A percentile compares a stretch with the other conserved stretches of the same genome.
Evolutionary conservation across 2,113 vertebrate species (phyloP).

Genomic region (Junco hyemalis): DNA sequence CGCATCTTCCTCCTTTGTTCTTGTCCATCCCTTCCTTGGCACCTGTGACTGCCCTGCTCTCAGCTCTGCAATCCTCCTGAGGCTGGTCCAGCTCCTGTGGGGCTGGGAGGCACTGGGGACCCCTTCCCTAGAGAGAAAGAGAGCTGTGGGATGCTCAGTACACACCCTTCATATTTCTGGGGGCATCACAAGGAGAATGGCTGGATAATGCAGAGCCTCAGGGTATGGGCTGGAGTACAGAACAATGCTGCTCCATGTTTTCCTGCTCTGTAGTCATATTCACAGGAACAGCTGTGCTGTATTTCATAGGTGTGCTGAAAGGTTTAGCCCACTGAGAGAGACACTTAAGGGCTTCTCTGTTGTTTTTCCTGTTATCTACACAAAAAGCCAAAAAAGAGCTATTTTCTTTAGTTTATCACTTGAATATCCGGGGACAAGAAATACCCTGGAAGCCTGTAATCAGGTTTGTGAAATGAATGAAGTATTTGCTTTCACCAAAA

Average conservation of each 20-base stretch:
- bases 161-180: accelerated
- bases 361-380: neutral
- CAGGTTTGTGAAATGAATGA: neutral
- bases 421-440: neutral
- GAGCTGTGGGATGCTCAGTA: neutral
- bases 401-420: neutral
- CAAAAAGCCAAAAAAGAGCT: neutral
- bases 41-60: accelerated
- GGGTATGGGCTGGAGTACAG: neutral
- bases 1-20: neutral
- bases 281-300: neutral
- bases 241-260: accelerated
- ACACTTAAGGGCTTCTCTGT: neutral
- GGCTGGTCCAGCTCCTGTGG: neutral
- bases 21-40: neutral
- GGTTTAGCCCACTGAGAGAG: neutral
- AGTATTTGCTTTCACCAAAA: neutral
- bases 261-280: accelerated
- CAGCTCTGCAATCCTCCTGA: neutral
- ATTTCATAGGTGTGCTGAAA: neutral
- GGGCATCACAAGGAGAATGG: accelerated
- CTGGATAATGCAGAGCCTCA: neutral
- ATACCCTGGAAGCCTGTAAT: neutral
- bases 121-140: neutral
- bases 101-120: accelerated